These are phyloP conservation scores for Microcebus tavaratra DNA, from an alignment of 2,113 vertebrate species.

Conservation along the genomic window DNA sequence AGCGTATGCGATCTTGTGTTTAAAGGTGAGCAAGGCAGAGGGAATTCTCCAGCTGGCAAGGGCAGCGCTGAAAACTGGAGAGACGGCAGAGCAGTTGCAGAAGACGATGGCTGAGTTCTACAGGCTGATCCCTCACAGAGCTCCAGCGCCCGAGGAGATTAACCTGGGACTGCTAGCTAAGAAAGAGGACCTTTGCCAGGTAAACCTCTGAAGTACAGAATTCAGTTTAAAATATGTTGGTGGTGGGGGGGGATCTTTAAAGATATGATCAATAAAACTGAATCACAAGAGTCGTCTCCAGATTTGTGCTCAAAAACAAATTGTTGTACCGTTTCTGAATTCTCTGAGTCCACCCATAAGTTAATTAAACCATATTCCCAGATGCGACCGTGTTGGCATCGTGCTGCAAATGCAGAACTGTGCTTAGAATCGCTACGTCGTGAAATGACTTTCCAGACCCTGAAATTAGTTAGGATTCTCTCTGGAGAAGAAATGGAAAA, in stretches of 20 bases:
- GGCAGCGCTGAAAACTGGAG: slow-evolving; percentile 74
- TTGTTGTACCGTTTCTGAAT: background rate
- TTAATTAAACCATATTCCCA: background rate
- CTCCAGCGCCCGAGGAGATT: background rate
- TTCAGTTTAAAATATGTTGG: background rate
- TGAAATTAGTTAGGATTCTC: background rate
- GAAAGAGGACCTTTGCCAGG: slow-evolving; percentile 91
- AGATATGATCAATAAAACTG: background rate
- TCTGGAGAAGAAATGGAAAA: background rate
- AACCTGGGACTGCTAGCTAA: slow-evolving; percentile 82
- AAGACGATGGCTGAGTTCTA: slow-evolving; percentile 84
- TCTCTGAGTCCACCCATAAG: background rate
- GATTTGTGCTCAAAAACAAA: background rate
- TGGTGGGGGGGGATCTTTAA: background rate
- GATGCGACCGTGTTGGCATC: background rate
- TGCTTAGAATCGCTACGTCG: background rate
- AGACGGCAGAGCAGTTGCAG: background rate
- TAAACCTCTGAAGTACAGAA: slow-evolving; percentile 73
- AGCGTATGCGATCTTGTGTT: background rate
- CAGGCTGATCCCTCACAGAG: slow-evolving; percentile 81
- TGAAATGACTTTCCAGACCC: background rate
- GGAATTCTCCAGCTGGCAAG: slow-evolving; percentile 87
- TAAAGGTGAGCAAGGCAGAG: slow-evolving; percentile 90
- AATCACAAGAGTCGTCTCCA: background rate
- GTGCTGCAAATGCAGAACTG: background rate